Base-by-base conservation (phyloP, 2,797 vertebrate species). In the Echiichthys vipera region DNA sequence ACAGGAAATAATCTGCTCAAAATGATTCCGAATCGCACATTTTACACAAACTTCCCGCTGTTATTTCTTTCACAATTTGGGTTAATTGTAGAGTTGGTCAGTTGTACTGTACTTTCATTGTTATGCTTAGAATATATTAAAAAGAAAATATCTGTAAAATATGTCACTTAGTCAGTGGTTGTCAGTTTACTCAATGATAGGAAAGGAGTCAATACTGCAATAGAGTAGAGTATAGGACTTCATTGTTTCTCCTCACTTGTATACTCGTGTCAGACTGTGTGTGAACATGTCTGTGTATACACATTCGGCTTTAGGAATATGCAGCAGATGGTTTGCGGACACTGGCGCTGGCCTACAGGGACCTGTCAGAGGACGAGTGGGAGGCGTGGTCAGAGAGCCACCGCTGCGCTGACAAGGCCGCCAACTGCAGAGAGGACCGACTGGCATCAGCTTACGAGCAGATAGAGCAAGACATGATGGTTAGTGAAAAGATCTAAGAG, bases 391-490 rank as follows among this genome's bases (percentile, higher is more conserved):
- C 96, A 0, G 90, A 95, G 83, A 91, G 90, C 30, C 93, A 95
- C 65, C 93, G 86, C 7, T 86, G 81, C 0, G 97, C 96, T 0
- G 92, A 94, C 69, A 91, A 89, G 9, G 93, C 94, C 24, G 56
- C 84, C 0, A 94, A 95, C 84, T 95, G 86, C 85, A 94, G 94
- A 8, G 97, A 99, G 30, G 97, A 97, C 75, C 87, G 93, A 7
- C 85, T 99, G 84, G 95, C 96, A 8, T 95, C 89, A 2, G 71
- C 95, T 8, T 99, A 98, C 0, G 96, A 97, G 9, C 95, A 97
- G 77, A 96, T 98, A 7, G 97, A 99, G 77, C 96, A 94, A 2
- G 93, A 97, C 80, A 96, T 99, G 97, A 95, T 94, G 96, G 97
- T 98, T 30, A 51, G 89, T 81, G 63, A 30, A 36, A 55, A 65